Conservation (phyloP, 2,113 vertebrate genomes). For the Perca flavescens region DNA sequence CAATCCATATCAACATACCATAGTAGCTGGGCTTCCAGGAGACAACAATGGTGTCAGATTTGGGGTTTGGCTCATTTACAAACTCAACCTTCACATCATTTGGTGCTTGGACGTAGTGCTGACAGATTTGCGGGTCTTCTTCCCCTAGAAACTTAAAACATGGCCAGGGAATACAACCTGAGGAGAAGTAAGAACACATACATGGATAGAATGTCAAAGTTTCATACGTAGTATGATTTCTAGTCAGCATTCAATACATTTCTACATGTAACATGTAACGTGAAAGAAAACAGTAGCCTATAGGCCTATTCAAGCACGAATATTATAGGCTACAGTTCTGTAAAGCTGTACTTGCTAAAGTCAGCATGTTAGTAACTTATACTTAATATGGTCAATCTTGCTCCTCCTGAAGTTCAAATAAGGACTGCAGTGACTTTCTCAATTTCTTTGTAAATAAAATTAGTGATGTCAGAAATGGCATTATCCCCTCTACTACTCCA, state of each 20-base stretch:
- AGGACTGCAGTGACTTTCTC: too few species aligned
- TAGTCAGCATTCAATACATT: background rate
- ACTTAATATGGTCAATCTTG: too few species aligned
- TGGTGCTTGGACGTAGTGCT: slow-evolving; percentile 82
- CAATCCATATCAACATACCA: slow-evolving; percentile 61
- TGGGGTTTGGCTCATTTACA: slow-evolving; percentile 49
- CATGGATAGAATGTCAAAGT: background rate
- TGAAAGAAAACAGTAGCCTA: background rate
- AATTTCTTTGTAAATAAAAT: too few species aligned
- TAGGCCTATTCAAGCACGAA: background rate
- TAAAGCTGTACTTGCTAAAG: background rate
- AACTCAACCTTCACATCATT: slow-evolving; percentile 76
- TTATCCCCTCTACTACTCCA: too few species aligned
- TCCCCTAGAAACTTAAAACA: slow-evolving; percentile 76
- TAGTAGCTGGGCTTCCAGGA: slow-evolving; percentile 84
- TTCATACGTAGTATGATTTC: background rate
- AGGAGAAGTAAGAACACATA: background rate
- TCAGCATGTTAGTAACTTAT: background rate
- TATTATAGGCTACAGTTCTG: background rate
- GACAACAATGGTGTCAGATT: slow-evolving; percentile 76
- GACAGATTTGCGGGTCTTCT: slow-evolving; percentile 72
- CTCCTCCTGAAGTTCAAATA: too few species aligned
- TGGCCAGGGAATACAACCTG: slow-evolving; percentile 84
- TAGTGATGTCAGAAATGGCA: too few species aligned
- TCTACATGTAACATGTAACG: background rate